These are phyloP conservation scores for Rhombomys opimus DNA, from an alignment of 2,113 vertebrate genomes.

Conservation along the genomic window DNA sequence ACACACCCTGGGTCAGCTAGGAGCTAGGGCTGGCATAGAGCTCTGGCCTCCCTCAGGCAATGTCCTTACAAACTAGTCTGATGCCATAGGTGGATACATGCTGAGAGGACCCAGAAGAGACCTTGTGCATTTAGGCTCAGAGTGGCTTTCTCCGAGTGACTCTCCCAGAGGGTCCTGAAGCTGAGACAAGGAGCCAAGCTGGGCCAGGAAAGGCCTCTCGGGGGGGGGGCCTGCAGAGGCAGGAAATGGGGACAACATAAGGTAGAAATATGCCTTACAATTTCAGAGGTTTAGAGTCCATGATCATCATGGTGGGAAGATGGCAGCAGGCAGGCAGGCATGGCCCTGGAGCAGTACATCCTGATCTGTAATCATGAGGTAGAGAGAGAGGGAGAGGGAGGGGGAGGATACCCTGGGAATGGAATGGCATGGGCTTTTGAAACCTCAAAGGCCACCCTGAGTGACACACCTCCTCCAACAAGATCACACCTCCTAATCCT, in stretches of 20 bases:
- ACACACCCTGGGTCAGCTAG: neutral
- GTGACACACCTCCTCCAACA: neutral
- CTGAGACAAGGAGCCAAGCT: too few relatives aligned
- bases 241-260: neutral
- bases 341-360: neutral
- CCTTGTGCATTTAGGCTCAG: neutral
- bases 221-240: neutral
- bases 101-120: neutral
- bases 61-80: too few relatives aligned
- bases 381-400: neutral
- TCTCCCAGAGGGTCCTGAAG: neutral
- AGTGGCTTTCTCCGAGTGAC: neutral
- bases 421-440: neutral
- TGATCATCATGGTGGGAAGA: neutral
- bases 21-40: neutral
- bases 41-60: fast-evolving
- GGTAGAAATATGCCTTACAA: neutral
- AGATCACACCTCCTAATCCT: neutral
- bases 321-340: neutral
- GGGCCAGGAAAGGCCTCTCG: neutral
- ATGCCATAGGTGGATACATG: neutral
- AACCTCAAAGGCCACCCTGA: neutral
- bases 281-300: neutral
- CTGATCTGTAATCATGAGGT: neutral
- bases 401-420: neutral